These are phyloP conservation scores for Eremophila alpestris DNA, from an alignment of 2,797 vertebrate species.

Conservation along the genomic window DNA sequence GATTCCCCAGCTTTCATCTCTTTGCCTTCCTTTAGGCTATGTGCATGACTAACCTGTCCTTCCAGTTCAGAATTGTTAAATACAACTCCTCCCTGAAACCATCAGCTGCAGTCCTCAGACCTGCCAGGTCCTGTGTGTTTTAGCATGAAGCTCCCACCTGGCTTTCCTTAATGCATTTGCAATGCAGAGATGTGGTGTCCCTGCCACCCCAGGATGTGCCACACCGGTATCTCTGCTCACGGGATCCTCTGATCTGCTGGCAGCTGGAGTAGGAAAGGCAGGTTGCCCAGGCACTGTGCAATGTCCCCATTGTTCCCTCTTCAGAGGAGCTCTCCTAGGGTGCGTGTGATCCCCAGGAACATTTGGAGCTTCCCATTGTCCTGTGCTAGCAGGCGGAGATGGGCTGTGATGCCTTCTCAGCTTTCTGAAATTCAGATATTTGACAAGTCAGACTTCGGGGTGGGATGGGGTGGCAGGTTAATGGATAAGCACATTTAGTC, in stretches of 20 bases:
- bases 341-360: background rate
- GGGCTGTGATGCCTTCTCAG: background rate
- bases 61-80: background rate
- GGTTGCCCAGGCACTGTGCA: fast-evolving
- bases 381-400: background rate
- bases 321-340: background rate
- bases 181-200: background rate
- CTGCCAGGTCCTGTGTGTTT: background rate
- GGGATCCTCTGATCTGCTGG: background rate
- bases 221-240: fast-evolving
- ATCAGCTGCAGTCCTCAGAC: background rate
- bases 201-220: background rate
- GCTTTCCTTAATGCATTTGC: background rate
- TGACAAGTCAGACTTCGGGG: background rate
- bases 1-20: slow-evolving; percentile 39
- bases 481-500: background rate
- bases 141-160: background rate
- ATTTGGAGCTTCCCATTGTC: background rate
- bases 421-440: background rate
- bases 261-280: background rate
- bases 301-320: background rate
- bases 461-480: fast-evolving
- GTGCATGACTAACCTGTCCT: slow-evolving; percentile 24
- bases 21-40: slow-evolving; percentile 27
- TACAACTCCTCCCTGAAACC: slow-evolving; percentile 18